Percentiles rank a stretch among this genome's conserved stretches.
These are phyloP conservation scores for Araneus ventricosus DNA, from an alignment of 1,140 invertebrate genomes.

Conservation along the genomic window DNA sequence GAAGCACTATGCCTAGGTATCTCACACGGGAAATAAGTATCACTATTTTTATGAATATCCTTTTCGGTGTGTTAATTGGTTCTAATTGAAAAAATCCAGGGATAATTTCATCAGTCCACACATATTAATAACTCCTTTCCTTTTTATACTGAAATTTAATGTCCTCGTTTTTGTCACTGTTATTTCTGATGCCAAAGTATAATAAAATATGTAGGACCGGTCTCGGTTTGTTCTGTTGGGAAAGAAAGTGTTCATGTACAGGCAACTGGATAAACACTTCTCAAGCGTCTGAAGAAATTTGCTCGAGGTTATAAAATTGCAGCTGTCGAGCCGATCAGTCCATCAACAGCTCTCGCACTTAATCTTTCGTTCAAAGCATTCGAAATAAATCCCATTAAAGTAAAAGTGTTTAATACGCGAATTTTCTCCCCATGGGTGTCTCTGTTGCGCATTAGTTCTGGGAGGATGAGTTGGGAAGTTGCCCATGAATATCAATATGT, in stretches of 20 bases:
- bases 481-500: constrained; percentile 25
- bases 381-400: background rate
- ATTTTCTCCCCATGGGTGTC: background rate
- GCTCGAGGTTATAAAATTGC: no score
- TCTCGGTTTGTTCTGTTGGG: no score
- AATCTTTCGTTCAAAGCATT: background rate
- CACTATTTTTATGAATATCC: background rate
- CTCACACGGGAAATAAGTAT: background rate
- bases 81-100: background rate
- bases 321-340: background rate
- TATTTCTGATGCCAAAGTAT: no score
- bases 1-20: background rate
- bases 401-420: background rate
- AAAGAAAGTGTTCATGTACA: no score
- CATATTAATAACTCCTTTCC: background rate
- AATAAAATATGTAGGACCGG: no score
- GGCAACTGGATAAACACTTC: no score
- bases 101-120: no score
- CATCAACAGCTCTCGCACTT: background rate
- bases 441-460: background rate
- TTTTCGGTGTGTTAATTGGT: background rate
- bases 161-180: background rate
- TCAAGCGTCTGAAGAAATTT: no score
- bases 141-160: background rate
- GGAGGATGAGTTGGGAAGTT: background rate